phyloP scores from a whole-genome alignment of 2,888 invertebrate species.

The Epistrophella euchroma region DNA sequence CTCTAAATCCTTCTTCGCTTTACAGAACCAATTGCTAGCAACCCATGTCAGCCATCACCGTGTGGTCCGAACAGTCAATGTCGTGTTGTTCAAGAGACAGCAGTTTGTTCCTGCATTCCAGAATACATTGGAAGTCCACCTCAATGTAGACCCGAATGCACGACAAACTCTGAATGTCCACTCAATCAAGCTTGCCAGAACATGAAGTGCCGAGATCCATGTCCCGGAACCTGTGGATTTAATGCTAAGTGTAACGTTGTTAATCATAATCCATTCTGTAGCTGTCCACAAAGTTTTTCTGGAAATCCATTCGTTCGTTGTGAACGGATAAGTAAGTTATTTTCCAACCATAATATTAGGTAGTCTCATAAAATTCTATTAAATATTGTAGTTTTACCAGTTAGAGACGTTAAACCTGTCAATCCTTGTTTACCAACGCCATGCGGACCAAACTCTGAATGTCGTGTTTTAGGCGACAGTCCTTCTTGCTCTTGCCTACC shows the following conservation, averaged over 20 bases:
- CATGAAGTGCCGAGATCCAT: constrained; percentile 90
- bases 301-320: constrained; percentile 89
- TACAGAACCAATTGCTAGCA: constrained; percentile 84
- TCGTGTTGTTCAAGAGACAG: constrained; percentile 87
- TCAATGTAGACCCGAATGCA: constrained; percentile 89
- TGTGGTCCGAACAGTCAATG: constrained; percentile 90
- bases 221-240: constrained; percentile 89
- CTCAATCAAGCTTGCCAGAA: constrained; percentile 89
- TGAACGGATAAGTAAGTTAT: constrained; percentile 82
- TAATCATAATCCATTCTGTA: constrained; percentile 90
- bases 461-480: constrained; percentile 84
- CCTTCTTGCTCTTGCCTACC: constrained; percentile 86
- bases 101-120: constrained; percentile 87
- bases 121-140: constrained; percentile 89
- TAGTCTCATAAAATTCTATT: background rate
- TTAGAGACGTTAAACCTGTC: constrained; percentile 77
- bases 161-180: constrained; percentile 88
- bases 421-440: constrained; percentile 87
- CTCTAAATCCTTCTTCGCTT: background rate
- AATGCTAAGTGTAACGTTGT: constrained; percentile 89
- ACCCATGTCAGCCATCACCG: constrained; percentile 89
- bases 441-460: constrained; percentile 90
- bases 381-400: constrained; percentile 77
- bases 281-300: constrained; percentile 87
- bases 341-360: background rate